Conservation (phyloP, 2,888 invertebrate genomes). For the Eupsilia transversa region DNA sequence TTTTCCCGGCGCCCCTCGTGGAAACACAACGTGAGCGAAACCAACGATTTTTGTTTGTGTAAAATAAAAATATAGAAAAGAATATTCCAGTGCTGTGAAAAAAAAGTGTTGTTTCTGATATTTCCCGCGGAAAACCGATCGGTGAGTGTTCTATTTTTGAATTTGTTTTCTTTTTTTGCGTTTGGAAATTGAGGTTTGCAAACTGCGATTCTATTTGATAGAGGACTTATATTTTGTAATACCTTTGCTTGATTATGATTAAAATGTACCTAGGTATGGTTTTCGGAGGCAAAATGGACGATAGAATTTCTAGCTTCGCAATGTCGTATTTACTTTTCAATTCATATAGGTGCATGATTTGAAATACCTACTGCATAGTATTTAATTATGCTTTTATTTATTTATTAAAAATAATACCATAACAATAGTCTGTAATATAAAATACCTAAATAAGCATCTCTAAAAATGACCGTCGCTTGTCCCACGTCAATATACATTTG, state of each 20-base stretch:
- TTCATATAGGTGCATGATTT: too few species aligned
- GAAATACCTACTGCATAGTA: background rate
- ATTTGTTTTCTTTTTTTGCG: slow-evolving; percentile 3
- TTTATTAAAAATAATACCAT: background rate
- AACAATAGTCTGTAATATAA: background rate
- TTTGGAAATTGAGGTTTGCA: background rate
- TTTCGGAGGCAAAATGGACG: slow-evolving; percentile 31
- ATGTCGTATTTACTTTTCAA: background rate
- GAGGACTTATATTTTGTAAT: slow-evolving; percentile 20
- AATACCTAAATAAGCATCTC: too few species aligned
- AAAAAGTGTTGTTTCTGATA: slow-evolving; percentile 37
- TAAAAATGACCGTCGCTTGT: too few species aligned
- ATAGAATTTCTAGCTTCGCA: background rate
- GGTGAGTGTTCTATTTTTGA: slow-evolving; percentile 51
- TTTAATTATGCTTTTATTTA: background rate
- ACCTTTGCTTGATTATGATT: slow-evolving; percentile 35
- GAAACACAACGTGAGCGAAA: slow-evolving; percentile 55
- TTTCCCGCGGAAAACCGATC: slow-evolving; percentile 36
- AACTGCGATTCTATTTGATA: slow-evolving; percentile 19
- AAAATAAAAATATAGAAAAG: slow-evolving; percentile 49
- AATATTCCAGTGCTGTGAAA: slow-evolving; percentile 42
- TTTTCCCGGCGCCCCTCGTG: slow-evolving; percentile 63
- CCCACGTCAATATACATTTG: too few species aligned
- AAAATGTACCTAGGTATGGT: background rate
- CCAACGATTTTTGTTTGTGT: slow-evolving; percentile 53